Conservation (phyloP, 2,888 invertebrate species). For the Ashinkailepas kermadecensis region DNA sequence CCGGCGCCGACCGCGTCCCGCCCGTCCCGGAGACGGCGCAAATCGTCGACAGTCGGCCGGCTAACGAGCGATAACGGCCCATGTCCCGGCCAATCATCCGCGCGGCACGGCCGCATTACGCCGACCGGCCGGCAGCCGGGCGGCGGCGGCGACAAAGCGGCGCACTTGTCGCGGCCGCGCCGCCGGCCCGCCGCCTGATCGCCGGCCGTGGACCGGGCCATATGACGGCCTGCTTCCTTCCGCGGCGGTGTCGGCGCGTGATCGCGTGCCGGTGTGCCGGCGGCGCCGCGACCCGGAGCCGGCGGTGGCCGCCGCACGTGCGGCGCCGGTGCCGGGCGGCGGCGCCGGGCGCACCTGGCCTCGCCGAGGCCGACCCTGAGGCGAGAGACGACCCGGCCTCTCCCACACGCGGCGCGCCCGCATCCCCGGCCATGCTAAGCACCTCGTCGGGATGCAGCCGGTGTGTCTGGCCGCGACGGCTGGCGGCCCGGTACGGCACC, state of each 20-base stretch:
- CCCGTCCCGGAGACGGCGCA: not conserved
- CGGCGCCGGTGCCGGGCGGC: not conserved
- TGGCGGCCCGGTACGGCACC: not conserved
- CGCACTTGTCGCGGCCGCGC: not conserved
- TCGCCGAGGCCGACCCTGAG: not conserved
- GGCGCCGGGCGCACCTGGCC: not conserved
- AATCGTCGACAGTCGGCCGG: not conserved
- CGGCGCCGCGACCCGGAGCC: not conserved
- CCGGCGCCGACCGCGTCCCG: not conserved
- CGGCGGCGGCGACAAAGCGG: not conserved
- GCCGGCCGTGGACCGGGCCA: too few relatives aligned
- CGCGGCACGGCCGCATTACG: not conserved
- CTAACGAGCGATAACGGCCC: not conserved
- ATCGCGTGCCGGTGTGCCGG: too few relatives aligned
- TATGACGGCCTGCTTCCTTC: too few relatives aligned
- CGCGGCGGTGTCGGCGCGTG: too few relatives aligned
- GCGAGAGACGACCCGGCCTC: not conserved
- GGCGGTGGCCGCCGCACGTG: not conserved
- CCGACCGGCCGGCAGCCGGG: not conserved
- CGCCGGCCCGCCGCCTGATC: not conserved
- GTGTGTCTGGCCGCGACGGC: not conserved
- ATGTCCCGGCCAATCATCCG: not conserved
- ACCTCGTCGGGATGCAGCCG: not conserved
- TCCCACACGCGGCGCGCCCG: not conserved
- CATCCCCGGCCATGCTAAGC: not conserved